Conservation (phyloP, 2,888 invertebrate genomes). For the Mylabris sibirica region DNA sequence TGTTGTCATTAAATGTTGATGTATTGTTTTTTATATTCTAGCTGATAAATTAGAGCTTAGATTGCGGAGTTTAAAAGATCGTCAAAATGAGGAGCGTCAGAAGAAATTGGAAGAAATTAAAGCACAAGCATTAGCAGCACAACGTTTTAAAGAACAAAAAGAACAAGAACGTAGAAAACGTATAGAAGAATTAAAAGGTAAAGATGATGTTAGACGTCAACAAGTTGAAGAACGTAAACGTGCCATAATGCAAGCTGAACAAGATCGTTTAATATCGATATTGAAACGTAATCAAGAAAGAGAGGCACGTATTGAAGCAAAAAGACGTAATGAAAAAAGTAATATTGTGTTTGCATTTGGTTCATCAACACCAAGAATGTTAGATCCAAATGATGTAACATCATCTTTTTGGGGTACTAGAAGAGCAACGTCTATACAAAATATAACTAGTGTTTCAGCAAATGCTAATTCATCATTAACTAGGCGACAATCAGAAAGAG, state of each 20-base stretch:
- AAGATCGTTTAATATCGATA: slow-evolving; percentile 85
- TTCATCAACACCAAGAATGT: slow-evolving; percentile 87
- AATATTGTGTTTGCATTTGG: slow-evolving; percentile 87
- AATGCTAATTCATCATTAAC: slow-evolving; percentile 65
- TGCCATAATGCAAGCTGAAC: slow-evolving; percentile 88
- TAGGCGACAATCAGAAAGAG: slow-evolving; percentile 85
- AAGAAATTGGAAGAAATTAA: slow-evolving; percentile 89
- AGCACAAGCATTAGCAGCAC: slow-evolving; percentile 87
- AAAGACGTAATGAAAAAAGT: slow-evolving; percentile 78
- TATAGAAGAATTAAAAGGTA: slow-evolving; percentile 81
- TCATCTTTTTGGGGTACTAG: slow-evolving; percentile 86
- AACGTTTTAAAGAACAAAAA: slow-evolving; percentile 87
- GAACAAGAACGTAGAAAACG: slow-evolving; percentile 84
- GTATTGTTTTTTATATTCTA: slow-evolving; percentile 46
- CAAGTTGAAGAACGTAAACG: slow-evolving; percentile 88
- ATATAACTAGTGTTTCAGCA: slow-evolving; percentile 77
- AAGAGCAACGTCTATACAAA: slow-evolving; percentile 89
- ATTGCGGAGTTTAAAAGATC: slow-evolving; percentile 79
- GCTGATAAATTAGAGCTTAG: slow-evolving; percentile 69
- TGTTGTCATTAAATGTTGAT: background rate
- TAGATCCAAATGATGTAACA: slow-evolving; percentile 82
- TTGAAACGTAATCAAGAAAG: slow-evolving; percentile 76
- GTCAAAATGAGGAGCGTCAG: slow-evolving; percentile 89
- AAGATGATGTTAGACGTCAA: slow-evolving; percentile 75
- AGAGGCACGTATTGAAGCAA: slow-evolving; percentile 71